Conservation (phyloP, 2,888 invertebrate genomes). For the Esperia sulphurella region DNA sequence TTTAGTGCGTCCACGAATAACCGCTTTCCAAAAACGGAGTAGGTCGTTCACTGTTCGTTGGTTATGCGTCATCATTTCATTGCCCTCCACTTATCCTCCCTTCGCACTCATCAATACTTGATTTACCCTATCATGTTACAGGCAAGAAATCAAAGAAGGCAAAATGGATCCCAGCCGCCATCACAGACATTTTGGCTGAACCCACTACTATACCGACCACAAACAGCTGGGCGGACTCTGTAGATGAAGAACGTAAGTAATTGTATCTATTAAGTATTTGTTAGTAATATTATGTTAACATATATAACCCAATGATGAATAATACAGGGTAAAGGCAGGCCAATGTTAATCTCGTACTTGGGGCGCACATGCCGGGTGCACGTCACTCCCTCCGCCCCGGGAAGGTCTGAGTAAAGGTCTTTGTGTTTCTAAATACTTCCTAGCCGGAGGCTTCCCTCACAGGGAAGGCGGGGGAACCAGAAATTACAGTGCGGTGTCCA, state of each 20-base stretch:
- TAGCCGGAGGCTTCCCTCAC: constrained; percentile 84
- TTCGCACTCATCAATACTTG: constrained; percentile 13
- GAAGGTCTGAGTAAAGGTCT: constrained; percentile 90
- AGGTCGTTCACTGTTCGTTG: constrained; percentile 57
- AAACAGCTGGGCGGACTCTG: constrained; percentile 90
- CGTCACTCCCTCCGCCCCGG: constrained; percentile 81
- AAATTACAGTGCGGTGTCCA: constrained; percentile 76
- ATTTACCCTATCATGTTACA: constrained; percentile 48
- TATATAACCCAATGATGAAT: constrained; percentile 62
- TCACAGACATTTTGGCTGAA: constrained; percentile 90
- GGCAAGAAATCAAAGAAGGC: constrained; percentile 92
- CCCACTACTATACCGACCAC: constrained; percentile 79
- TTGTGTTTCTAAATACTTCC: constrained; percentile 75
- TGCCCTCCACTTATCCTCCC: constrained; percentile 32
- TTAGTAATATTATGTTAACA: not conserved
- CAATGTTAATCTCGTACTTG: constrained; percentile 88
- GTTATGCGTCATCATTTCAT: constrained; percentile 66
- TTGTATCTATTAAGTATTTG: not conserved
- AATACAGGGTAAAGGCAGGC: constrained; percentile 69
- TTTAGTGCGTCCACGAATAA: constrained; percentile 49
- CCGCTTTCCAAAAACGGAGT: constrained; percentile 67
- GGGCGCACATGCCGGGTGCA: constrained; percentile 83
- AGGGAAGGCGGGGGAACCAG: constrained; percentile 86
- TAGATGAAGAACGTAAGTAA: constrained; percentile 87
- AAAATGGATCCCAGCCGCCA: constrained; percentile 89